Evolutionary conservation across 2,888 invertebrate species (phyloP).

Genomic region (Cerastoderma edule): DNA sequence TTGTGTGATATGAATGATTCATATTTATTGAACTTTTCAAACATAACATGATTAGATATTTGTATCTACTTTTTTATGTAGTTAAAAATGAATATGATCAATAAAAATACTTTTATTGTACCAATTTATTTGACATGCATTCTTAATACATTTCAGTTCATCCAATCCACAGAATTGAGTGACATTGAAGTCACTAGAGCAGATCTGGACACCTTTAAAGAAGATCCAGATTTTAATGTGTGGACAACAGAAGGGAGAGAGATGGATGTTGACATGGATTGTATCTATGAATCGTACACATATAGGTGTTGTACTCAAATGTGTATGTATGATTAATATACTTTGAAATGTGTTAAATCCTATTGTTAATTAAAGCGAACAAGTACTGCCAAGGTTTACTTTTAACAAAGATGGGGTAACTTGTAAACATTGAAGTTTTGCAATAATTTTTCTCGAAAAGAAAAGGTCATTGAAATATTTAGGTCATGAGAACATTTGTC

Average conservation of each 20-base stretch:
- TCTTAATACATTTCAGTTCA: not conserved
- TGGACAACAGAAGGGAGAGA: not conserved
- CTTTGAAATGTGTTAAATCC: too few species aligned
- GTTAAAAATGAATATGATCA: too few species aligned
- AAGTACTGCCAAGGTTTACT: too few species aligned
- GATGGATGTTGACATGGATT: not conserved
- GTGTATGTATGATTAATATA: not conserved
- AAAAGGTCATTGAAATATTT: not conserved
- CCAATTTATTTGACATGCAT: too few species aligned
- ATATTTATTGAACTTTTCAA: too few species aligned
- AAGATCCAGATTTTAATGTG: not conserved
- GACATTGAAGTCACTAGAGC: not conserved
- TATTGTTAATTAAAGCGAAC: too few species aligned
- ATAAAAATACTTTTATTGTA: too few species aligned
- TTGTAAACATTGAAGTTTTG: not conserved
- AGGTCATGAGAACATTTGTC: too few species aligned
- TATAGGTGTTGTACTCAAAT: not conserved
- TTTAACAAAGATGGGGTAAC: too few species aligned
- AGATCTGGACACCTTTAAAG: not conserved
- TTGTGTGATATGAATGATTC: too few species aligned
- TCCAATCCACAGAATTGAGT: not conserved
- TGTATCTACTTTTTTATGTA: too few species aligned
- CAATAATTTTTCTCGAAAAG: not conserved
- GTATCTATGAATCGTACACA: not conserved
- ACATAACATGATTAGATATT: too few species aligned